These are phyloP conservation scores for Lagocephalus sceleratus DNA, from an alignment of 2,797 vertebrate species.

Conservation along the genomic window DNA sequence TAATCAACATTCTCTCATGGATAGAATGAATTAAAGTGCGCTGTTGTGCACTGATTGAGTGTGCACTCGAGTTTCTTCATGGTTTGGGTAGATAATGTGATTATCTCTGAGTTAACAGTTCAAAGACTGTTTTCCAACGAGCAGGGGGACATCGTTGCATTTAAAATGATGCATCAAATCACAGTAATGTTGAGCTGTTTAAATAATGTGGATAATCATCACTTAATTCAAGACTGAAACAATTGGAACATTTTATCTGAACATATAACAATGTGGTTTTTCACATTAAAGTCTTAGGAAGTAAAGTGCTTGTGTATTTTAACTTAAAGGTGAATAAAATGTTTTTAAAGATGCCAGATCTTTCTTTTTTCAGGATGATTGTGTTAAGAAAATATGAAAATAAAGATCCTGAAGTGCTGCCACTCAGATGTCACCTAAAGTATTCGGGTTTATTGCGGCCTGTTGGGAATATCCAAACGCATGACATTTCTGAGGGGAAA, in stretches of 20 bases:
- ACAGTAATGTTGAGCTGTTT: slow-evolving; percentile 48
- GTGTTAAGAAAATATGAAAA: slow-evolving; percentile 43
- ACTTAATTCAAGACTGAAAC: slow-evolving; percentile 16
- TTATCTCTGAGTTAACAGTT: slow-evolving; percentile 18
- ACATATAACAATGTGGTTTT: slow-evolving; percentile 12
- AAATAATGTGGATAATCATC: slow-evolving; percentile 26
- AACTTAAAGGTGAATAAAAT: slow-evolving; percentile 40
- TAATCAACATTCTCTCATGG: slow-evolving; percentile 40
- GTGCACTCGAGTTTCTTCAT: slow-evolving; percentile 26
- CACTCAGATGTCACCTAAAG: slow-evolving; percentile 36
- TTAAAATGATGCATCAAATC: slow-evolving; percentile 41
- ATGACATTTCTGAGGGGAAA: not conserved
- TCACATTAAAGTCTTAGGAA: slow-evolving; percentile 27
- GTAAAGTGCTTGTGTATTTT: slow-evolving; percentile 45
- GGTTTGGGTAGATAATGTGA: slow-evolving; percentile 25
- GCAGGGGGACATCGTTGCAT: slow-evolving; percentile 43
- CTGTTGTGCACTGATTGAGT: slow-evolving; percentile 29
- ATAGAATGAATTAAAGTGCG: slow-evolving; percentile 36
- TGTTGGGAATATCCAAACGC: not conserved
- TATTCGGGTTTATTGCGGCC: slow-evolving; percentile 12
- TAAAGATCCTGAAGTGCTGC: slow-evolving; percentile 56
- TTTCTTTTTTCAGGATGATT: slow-evolving; percentile 52
- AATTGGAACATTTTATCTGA: slow-evolving; percentile 18
- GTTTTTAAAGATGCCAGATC: slow-evolving; percentile 47
- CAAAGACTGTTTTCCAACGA: slow-evolving; percentile 19